Conservation (phyloP, 2,797 vertebrate species). For the Protonibea diacanthus region DNA sequence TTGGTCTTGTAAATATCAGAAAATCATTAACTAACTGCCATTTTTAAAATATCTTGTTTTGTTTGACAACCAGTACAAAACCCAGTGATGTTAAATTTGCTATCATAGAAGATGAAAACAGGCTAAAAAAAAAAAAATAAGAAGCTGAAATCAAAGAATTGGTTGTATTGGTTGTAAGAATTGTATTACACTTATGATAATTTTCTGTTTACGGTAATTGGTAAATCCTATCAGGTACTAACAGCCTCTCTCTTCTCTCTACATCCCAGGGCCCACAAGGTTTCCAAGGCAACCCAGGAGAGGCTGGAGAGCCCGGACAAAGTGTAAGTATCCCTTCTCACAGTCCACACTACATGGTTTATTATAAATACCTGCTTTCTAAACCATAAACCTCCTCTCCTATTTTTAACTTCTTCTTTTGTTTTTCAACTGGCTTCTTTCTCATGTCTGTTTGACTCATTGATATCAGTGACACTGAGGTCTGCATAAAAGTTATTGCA, state of each 20-base stretch:
- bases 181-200: too few relatives aligned
- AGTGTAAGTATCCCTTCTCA: slow-evolving; percentile 86
- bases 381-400: background rate
- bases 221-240: too few relatives aligned
- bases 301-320: slow-evolving; percentile 93
- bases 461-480: background rate
- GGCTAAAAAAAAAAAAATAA: background rate
- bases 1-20: background rate
- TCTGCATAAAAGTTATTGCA: background rate
- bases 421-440: background rate
- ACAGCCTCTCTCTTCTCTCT: slow-evolving; percentile 39
- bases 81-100: background rate
- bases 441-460: background rate
- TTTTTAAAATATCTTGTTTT: too few relatives aligned
- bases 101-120: background rate
- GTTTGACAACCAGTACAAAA: background rate
- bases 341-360: background rate
- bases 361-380: background rate
- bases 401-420: background rate
- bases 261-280: slow-evolving; percentile 94
- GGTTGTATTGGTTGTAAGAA: too few relatives aligned
- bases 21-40: background rate
- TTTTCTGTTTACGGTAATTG: background rate
- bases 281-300: slow-evolving; percentile 97
- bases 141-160: background rate